Base-by-base conservation (phyloP, 1,140 invertebrate species). In the Teleogryllus occipitalis region DNA sequence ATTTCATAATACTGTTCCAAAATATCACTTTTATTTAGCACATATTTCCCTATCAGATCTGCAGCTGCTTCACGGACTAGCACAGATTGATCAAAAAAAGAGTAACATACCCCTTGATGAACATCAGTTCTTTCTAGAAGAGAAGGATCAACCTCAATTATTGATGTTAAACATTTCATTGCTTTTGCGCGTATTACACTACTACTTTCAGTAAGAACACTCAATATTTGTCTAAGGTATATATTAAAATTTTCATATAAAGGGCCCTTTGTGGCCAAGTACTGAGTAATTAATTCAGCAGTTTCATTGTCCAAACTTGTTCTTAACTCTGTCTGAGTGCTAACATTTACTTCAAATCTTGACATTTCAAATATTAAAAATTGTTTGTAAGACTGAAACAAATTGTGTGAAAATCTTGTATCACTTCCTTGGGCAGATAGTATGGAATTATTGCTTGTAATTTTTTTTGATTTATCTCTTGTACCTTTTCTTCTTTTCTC, bases 1-100 rank as follows among this genome's bases (percentile, higher is more conserved):
- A 91, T 89, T 78, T 87, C 84, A 83, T 89, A 91, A 83, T 91
- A 91, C 77, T 88, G 85, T 80, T 86, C 83, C 65, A 89, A 88
- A 47, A 91, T 86, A 80, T 91, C 88, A 79, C 89, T 89, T 82
- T 87, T 86, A 81, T 88, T 86, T 47, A 90, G 84, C 65, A 91
- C 86, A 83, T 89, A 91, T 84, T 90, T 90, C 74, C 90, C 90
- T 78, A 91, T 86, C 54, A 91, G 84, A 82, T 91, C 90, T 77
- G 90, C 86, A 18, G 89, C 89, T 77, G 90, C 89, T 84, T 91
- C 90, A 82, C 90, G 83, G 47, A 91, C 90, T 74, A 87, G 87
- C 21, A 89, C 89, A 46, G 90, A 90, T 14, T 65, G 54, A 65
- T 65, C 54, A 10, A 65, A 18, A 65, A 65, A 65, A 14, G 54